Evolutionary conservation across 2,797 vertebrate genomes (phyloP).

Genomic region (Spea hammondii): DNA sequence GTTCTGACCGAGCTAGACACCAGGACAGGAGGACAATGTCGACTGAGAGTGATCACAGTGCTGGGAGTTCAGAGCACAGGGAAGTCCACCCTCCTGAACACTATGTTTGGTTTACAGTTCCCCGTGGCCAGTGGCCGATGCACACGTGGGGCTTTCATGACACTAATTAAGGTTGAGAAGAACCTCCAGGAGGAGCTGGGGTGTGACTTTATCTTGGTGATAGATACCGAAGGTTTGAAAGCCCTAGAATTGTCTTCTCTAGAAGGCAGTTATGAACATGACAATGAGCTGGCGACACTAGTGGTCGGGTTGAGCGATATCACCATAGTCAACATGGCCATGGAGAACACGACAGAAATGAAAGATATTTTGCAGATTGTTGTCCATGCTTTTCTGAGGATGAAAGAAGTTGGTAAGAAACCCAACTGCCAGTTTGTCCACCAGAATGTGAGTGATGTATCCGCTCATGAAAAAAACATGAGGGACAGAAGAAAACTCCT

Average conservation of each 20-base stretch:
- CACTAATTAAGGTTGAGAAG: conserved; percentile 24
- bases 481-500: conserved; percentile 13
- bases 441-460: conserved; percentile 35
- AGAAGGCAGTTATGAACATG: conserved; percentile 20
- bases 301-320: conserved; percentile 67
- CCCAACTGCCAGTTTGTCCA: conserved; percentile 40
- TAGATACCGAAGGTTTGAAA: conserved; percentile 39
- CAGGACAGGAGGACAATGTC: conserved; percentile 55
- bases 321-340: conserved; percentile 62
- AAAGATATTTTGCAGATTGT: conserved; percentile 35
- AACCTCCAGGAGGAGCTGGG: conserved; percentile 16
- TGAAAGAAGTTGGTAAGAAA: conserved; percentile 39
- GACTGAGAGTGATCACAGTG: conserved; percentile 66
- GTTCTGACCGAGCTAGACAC: conserved; percentile 70
- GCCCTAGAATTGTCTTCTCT: conserved; percentile 27
- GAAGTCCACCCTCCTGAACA: conserved; percentile 46
- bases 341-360: conserved; percentile 55
- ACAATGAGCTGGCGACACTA: conserved; percentile 49
- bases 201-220: conserved; percentile 34
- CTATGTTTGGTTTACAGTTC: conserved; percentile 45
- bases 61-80: conserved; percentile 38
- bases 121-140: conserved; percentile 19
- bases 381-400: conserved; percentile 40
- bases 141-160: conserved; percentile 37
- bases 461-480: conserved; percentile 5